A percentile compares a stretch with the other conserved stretches of the same genome.
phyloP scores from a whole-genome alignment of 2,888 invertebrate genomes.

The Xestia ashworthii region DNA sequence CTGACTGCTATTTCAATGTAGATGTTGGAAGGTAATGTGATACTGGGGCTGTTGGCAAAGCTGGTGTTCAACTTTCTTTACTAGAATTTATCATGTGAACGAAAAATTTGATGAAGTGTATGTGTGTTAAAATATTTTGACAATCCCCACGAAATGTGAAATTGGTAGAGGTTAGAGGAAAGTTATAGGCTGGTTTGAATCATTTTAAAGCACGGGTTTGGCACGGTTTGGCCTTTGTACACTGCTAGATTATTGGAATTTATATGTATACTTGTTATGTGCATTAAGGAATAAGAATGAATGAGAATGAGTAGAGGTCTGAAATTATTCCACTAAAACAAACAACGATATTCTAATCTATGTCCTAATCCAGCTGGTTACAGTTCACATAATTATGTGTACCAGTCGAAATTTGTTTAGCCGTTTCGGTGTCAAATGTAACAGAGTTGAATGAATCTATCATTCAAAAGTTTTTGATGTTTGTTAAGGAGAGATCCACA shows the following conservation, averaged over 20 bases:
- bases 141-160: background rate
- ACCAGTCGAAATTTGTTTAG: background rate
- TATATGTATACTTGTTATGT: too few relatives aligned
- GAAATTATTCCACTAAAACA: background rate
- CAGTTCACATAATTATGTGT: background rate
- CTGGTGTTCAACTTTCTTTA: background rate
- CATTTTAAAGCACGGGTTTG: background rate
- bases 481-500: background rate
- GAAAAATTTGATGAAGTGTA: background rate
- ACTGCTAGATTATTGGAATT: too few relatives aligned
- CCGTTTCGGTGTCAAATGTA: background rate
- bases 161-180: background rate
- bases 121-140: background rate
- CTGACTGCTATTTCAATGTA: slow-evolving; percentile 38
- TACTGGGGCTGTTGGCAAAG: background rate
- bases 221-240: background rate
- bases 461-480: background rate
- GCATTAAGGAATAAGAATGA: too few relatives aligned
- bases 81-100: background rate
- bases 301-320: background rate
- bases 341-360: background rate
- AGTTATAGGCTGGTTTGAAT: background rate
- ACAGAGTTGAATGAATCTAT: background rate
- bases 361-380: background rate
- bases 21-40: slow-evolving; percentile 17